phyloP scores from a whole-genome alignment of 1,140 invertebrate species.

The Pachypsylla venusta region DNA sequence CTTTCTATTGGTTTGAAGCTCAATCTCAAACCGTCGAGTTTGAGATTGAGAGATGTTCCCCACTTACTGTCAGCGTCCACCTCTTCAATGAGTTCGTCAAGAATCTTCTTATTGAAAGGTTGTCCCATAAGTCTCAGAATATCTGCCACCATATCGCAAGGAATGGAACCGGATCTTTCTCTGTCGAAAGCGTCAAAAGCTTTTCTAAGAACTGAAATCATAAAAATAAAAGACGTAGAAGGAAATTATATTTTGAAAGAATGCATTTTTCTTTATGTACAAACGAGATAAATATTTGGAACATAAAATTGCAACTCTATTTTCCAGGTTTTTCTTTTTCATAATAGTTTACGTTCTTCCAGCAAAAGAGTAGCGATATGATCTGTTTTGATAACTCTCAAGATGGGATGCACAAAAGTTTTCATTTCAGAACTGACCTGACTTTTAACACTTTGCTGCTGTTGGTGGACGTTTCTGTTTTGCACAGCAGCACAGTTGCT shows the following conservation, averaged over 20 bases:
- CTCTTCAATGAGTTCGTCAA: constrained; percentile 88
- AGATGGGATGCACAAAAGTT: too few species aligned
- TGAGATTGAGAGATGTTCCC: too few species aligned
- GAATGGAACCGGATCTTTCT: constrained; percentile 83
- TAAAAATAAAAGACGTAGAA: constrained; percentile 29
- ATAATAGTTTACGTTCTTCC: too few species aligned
- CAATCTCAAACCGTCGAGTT: too few species aligned
- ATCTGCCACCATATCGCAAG: constrained; percentile 85
- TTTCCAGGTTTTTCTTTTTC: neutral
- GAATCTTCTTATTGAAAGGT: constrained; percentile 86
- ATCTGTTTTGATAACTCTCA: too few species aligned
- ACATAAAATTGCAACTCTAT: constrained; percentile 1
- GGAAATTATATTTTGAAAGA: constrained; percentile 8
- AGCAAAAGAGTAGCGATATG: too few species aligned
- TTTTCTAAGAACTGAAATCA: constrained; percentile 74
- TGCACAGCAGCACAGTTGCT: too few species aligned
- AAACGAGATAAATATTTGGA: constrained; percentile 8
- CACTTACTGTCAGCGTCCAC: constrained; percentile 87
- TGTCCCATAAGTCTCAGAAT: constrained; percentile 90
- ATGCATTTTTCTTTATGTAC: neutral
- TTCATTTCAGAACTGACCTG: too few species aligned
- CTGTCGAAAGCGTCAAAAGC: constrained; percentile 94
- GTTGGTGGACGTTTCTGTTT: too few species aligned
- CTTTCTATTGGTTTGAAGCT: too few species aligned
- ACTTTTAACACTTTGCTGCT: too few species aligned